Conservation (phyloP, 1,140 invertebrate species). For the Hylaeus volcanicus region DNA sequence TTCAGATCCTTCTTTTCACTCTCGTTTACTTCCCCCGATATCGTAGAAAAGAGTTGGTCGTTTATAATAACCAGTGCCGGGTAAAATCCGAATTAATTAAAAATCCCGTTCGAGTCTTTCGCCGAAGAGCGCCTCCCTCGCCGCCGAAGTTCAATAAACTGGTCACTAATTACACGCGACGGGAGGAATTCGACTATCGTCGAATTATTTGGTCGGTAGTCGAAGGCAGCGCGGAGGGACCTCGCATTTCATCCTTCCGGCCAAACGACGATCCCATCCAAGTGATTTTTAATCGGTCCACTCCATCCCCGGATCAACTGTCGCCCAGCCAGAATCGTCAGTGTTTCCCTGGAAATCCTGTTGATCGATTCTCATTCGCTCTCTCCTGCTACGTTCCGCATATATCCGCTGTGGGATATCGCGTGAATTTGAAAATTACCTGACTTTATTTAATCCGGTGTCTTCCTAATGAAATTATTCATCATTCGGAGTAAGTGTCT, state of each 20-base stretch:
- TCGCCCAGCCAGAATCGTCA: not conserved
- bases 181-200: constrained; percentile 43
- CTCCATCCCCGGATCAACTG: constrained; percentile 1
- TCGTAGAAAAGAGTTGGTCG: not conserved
- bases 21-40: not conserved
- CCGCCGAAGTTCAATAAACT: constrained; percentile 23
- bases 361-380: not conserved
- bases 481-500: no score
- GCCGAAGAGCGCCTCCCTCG: not conserved
- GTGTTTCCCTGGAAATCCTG: not conserved
- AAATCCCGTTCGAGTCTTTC: not conserved
- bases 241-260: constrained; percentile 36
- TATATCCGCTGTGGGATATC: not conserved
- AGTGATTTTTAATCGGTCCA: constrained; percentile 65
- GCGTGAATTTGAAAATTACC: not conserved
- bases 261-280: constrained; percentile 49
- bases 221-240: constrained; percentile 15
- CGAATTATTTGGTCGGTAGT: constrained; percentile 68
- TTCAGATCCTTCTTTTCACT: not conserved
- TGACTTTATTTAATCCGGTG: no score
- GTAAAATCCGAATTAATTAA: constrained; percentile 6
- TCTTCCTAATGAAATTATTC: no score
- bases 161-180: constrained; percentile 63
- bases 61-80: not conserved
- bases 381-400: not conserved